Evolutionary conservation across 2,888 invertebrate genomes (phyloP).

Genomic region (Stictocephala bisonia): DNA sequence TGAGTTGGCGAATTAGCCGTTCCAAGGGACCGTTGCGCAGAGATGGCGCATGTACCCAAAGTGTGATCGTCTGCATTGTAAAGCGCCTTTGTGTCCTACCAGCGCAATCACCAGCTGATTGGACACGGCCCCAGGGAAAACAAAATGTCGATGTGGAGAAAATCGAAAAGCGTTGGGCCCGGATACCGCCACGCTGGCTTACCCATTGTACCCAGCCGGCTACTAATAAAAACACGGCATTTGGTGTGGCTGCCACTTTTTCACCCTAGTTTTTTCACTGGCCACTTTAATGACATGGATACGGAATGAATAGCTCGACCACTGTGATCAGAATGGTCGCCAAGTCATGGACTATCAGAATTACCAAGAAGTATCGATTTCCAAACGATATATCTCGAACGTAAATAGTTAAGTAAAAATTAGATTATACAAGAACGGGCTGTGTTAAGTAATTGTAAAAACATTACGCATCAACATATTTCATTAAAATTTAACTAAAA

Average conservation of each 20-base stretch:
- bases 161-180: conserved; percentile 30
- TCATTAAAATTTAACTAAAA: no score
- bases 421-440: no score
- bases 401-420: no score
- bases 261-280: conserved; percentile 14
- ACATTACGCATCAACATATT: no score
- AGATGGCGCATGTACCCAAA: background rate
- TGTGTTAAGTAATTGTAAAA: no score
- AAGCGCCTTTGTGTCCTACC: background rate
- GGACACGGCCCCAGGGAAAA: conserved; percentile 37
- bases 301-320: conserved; percentile 2
- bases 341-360: no score
- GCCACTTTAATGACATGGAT: conserved; percentile 34
- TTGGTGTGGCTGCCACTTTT: conserved; percentile 10
- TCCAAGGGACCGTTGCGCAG: background rate
- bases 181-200: conserved; percentile 9
- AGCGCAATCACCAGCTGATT: conserved; percentile 26
- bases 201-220: conserved; percentile 7
- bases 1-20: no score
- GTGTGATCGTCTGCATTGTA: background rate
- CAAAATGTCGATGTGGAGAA: conserved; percentile 37
- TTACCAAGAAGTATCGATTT: no score
- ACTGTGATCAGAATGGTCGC: no score
- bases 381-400: no score
- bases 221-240: conserved; percentile 20